These are phyloP conservation scores for Plemyria rubiginata DNA, from an alignment of 2,888 invertebrate species.

Conservation along the genomic window DNA sequence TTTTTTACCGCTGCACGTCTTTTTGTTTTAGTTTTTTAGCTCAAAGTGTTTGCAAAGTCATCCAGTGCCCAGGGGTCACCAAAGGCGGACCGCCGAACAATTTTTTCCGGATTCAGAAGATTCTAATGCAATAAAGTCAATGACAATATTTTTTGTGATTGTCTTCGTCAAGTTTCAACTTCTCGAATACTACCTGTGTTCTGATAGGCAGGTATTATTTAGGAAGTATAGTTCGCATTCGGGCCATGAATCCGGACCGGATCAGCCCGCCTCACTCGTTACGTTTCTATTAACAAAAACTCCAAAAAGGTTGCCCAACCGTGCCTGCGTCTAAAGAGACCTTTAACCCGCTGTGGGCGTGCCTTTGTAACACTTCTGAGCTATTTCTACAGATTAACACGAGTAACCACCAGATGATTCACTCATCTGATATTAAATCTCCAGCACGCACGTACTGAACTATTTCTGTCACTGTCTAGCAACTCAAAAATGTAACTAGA, in stretches of 20 bases:
- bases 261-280: slow-evolving; percentile 56
- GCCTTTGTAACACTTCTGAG: slow-evolving; percentile 71
- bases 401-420: not conserved
- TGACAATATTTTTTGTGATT: no score
- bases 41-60: no score
- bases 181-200: no score
- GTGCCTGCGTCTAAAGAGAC: slow-evolving; percentile 60
- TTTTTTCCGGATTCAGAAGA: no score
- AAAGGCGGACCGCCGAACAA: no score
- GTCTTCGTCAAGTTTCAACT: no score
- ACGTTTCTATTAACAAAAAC: slow-evolving; percentile 72
- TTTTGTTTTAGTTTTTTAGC: no score
- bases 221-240: not conserved
- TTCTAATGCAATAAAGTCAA: no score
- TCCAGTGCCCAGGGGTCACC: no score
- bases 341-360: slow-evolving; percentile 79
- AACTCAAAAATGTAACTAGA: not conserved
- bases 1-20: no score
- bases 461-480: not conserved
- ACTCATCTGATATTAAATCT: not conserved
- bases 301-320: slow-evolving; percentile 61
- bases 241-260: not conserved
- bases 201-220: not conserved
- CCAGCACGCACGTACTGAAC: not conserved
- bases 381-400: slow-evolving; percentile 50